phyloP scores from a whole-genome alignment of 2,888 invertebrate genomes.

The Spodoptera littoralis region DNA sequence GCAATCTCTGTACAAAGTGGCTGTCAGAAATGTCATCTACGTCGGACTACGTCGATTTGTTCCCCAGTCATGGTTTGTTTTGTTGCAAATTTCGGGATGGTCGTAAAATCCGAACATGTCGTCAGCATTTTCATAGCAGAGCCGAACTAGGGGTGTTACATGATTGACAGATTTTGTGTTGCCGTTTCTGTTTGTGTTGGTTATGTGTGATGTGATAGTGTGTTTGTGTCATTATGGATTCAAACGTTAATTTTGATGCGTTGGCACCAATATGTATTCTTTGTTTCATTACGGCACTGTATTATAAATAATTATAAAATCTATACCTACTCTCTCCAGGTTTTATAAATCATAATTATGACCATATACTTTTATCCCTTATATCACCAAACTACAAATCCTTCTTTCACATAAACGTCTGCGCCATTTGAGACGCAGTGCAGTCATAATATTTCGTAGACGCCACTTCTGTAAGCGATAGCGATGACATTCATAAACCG shows the following conservation, averaged over 20 bases:
- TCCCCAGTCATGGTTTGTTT: conserved; percentile 60
- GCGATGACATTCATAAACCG: conserved; percentile 61
- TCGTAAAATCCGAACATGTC: conserved; percentile 48
- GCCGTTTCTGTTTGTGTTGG: conserved; percentile 7
- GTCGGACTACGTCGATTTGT: conserved; percentile 53
- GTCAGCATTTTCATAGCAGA: conserved; percentile 50
- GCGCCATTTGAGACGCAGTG: conserved; percentile 28
- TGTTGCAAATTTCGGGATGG: conserved; percentile 56
- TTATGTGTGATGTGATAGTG: not conserved
- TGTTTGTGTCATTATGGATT: too few species aligned
- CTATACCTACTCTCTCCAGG: too few species aligned
- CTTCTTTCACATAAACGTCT: conserved; percentile 21
- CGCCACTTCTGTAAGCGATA: conserved; percentile 45
- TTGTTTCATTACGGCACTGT: too few species aligned
- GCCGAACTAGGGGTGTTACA: conserved; percentile 24
- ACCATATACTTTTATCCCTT: too few species aligned
- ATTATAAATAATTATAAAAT: too few species aligned
- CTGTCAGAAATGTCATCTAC: conserved; percentile 49
- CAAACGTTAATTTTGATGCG: too few species aligned
- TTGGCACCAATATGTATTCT: too few species aligned
- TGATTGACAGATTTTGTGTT: conserved; percentile 44
- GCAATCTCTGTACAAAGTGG: conserved; percentile 48
- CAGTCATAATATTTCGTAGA: conserved; percentile 46
- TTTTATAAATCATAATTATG: too few species aligned
- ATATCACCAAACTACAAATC: not conserved